Conservation (phyloP, 92 coral and sea anemone species). For the Zoanthus sansibaricus region DNA sequence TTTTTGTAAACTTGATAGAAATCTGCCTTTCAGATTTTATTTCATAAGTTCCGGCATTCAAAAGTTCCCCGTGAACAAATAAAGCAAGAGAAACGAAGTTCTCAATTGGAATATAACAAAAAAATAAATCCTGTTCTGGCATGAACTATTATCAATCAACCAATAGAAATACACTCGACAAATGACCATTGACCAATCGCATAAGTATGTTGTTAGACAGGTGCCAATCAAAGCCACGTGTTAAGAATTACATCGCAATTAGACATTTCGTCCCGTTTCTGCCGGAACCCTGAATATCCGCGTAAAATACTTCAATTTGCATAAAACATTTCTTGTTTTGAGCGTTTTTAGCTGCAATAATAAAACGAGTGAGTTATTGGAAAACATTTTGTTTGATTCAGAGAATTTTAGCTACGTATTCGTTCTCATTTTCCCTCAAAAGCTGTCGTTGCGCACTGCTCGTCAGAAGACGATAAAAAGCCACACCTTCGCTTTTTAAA, state of each 20-base stretch:
- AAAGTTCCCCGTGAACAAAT: constrained; percentile 64
- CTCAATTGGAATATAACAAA: constrained; percentile 71
- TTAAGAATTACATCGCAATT: constrained; percentile 92
- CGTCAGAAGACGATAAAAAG: constrained; percentile 36
- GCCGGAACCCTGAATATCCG: constrained; percentile 84
- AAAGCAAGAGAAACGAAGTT: constrained; percentile 59
- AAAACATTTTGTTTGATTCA: neutral
- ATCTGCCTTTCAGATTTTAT: constrained; percentile 56
- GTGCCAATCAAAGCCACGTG: constrained; percentile 98
- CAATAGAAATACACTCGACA: constrained; percentile 73
- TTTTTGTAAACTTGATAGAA: constrained; percentile 66
- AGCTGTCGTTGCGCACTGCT: constrained; percentile 47
- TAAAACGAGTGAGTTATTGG: neutral
- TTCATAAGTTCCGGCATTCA: constrained; percentile 83
- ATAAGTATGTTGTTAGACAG: constrained; percentile 71
- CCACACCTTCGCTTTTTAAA: constrained; percentile 79
- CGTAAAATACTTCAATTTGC: constrained; percentile 79
- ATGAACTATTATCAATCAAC: constrained; percentile 74
- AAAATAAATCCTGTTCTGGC: constrained; percentile 89
- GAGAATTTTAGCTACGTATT: constrained; percentile 14
- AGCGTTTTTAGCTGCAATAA: constrained; percentile 57
- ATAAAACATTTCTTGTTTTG: constrained; percentile 75
- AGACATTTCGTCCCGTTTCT: constrained; percentile 86
- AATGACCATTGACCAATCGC: constrained; percentile 75
- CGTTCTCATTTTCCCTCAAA: neutral